Base-by-base conservation (phyloP, 2,888 invertebrate species). In the Phoenoteleia sp. region DNA sequence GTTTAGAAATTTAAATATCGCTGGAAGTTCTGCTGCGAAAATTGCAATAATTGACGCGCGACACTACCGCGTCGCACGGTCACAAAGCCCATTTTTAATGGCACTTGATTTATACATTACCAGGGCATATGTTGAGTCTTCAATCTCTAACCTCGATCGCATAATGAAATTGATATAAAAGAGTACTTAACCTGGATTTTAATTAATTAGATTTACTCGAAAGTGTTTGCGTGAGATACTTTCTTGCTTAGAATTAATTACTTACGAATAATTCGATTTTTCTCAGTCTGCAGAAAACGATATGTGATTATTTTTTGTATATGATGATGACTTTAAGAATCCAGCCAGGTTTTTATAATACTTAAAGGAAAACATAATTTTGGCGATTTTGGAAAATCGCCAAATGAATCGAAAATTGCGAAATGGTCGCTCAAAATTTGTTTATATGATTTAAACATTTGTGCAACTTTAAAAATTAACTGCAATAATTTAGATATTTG, bases 201-300 rank as follows among this genome's bases (percentile, higher is more conserved):
- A 79, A 79, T 79, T 71, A 62, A 79, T 54, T 36, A 77, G 49
- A 77, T 69, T 69, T 60, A 39, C 27, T 36, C 29, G 67, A 69
- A 77, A 77, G 77, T 77, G 60, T 69, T 60, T 17, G 60, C 77
- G 67, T 67, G 76, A 21, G n/a, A 60, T 69, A 77, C 69, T 77
- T 77, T 77, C 67, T 58, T 75, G 11, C 17, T 52, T 33, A 45
- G 66, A 75, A 76, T 36, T 29, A 19, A 47, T 47, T 19, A 21
- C 54, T 27, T 17, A 39, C 27, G 45, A 71, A 56, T 27, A 29
- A 36, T 36, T 2, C n/a, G n/a, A n/a, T n/a, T n/a, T n/a, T n/a
- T n/a, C n/a, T n/a, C n/a, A n/a, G 15, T 42, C 7, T n/a, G 9
- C 42, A 42, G 42, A 42, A n/a, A 17, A 42, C 15, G 7, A n/a